These are phyloP conservation scores for Pinna nobilis DNA, from an alignment of 1,140 invertebrate species.

Conservation along the genomic window DNA sequence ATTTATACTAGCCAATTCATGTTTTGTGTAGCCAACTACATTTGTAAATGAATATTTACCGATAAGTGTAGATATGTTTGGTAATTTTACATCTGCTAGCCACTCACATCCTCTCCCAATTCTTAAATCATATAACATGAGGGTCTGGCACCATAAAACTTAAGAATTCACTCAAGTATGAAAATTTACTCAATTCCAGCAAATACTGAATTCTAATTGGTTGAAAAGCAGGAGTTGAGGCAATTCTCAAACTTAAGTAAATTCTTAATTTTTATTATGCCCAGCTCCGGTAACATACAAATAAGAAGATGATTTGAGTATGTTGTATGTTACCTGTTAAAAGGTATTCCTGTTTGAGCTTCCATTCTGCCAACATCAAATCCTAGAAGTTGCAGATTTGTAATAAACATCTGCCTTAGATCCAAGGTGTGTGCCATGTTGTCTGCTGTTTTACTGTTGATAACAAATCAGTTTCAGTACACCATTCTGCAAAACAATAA, in stretches of 20 bases:
- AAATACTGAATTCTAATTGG: neutral
- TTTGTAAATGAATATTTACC: no score
- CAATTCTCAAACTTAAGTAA: no score
- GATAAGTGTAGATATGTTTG: no score
- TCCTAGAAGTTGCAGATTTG: conserved; percentile 65
- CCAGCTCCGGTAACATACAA: no score
- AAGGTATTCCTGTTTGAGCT: conserved; percentile 59
- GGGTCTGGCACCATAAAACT: no score
- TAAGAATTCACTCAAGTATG: neutral
- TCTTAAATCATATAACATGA: no score
- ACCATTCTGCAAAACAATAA: no score
- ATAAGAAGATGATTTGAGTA: neutral
- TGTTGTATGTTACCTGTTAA: conserved; percentile 62
- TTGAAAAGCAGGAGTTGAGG: neutral
- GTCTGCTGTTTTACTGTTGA: neutral
- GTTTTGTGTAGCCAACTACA: no score
- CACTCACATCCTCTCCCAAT: no score
- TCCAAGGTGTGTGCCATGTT: conserved; percentile 45
- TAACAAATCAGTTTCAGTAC: neutral
- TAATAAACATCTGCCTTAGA: conserved; percentile 64
- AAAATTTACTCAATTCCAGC: neutral
- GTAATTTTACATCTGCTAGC: no score
- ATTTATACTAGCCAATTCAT: no score
- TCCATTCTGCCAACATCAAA: conserved; percentile 64
- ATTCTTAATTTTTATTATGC: no score